Base-by-base conservation (phyloP, 2,113 vertebrate genomes). In the Eidolon helvum region DNA sequence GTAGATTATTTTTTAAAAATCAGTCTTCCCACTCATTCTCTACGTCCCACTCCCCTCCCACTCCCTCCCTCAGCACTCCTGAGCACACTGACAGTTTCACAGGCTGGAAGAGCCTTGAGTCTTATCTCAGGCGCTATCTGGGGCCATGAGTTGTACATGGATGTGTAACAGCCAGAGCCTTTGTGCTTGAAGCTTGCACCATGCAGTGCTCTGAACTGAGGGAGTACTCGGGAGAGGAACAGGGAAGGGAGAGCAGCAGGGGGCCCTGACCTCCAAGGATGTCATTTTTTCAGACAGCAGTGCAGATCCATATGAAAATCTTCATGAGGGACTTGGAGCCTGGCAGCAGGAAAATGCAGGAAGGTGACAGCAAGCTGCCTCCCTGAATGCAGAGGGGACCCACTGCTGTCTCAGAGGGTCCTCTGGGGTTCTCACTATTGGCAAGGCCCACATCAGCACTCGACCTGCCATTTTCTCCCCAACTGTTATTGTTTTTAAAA, bases 1-100 rank as follows among this genome's bases (percentile, higher is more conserved):
- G 8, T 30, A 91, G 40, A 22, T 45, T 53, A 90, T 57, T 63
- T 91, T 40, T 40, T 26, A 40, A 91, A 91, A 94, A 28, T 22
- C 33, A 57, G 8, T 33, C 65, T 93, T 86, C 45, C 38, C 63
- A 1, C 65, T 45, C 63, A 65, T 40, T 57, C 16, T 45, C 38
- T 48, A 16, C 22, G 7, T 12, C 48, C 65, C 28, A 6, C 45
- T 75, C 15, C 72, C 61, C n/a, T 75, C 26, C 7, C 6, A 61
- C 53, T 68, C 24, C 0, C 0, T 14, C 38, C 43, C 15, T 33
- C 53, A n/a, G 33, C 10, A 30, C 74, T 33, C n/a, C 77, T 91
- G 83, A 45, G 35, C 43, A n/a, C 24, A 69, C 21, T 48, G 15
- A n/a, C 4, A 28, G 28, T 15, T 78, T 38, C 50, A 50, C 53